phyloP scores from a whole-genome alignment of 2,797 vertebrate species.

The Pangasius sanitwongsei region DNA sequence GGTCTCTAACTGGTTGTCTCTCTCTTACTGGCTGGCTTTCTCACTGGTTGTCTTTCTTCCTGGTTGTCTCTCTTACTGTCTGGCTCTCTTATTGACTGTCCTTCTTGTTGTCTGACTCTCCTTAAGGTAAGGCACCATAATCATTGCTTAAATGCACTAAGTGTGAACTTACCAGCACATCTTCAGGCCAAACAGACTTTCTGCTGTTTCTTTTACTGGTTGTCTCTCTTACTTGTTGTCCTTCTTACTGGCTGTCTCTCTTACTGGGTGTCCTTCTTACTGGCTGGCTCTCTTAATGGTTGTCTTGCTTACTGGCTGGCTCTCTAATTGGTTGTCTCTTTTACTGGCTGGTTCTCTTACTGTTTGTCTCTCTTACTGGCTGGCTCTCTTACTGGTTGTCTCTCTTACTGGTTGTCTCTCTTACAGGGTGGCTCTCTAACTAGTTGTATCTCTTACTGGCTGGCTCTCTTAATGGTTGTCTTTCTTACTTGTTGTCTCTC shows the following conservation, averaged over 20 bases:
- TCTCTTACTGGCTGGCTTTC: not conserved
- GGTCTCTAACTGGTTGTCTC: not conserved
- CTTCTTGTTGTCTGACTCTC: not conserved
- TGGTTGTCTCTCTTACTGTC: no score
- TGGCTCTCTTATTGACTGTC: no score
- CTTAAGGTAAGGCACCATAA: not conserved
- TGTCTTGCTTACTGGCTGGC: not conserved
- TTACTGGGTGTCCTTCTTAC: not conserved
- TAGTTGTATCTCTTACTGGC: not conserved
- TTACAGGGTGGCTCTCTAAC: no score
- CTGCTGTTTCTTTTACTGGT: constrained; percentile 46
- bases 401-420: no score
- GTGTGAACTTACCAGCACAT: constrained; percentile 75
- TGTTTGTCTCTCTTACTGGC: not conserved
- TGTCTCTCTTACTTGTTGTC: not conserved
- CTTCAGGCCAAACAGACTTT: constrained; percentile 81
- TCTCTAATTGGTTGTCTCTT: not conserved
- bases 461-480: not conserved
- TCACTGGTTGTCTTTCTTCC: not conserved
- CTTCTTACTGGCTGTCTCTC: not conserved
- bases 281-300: not conserved
- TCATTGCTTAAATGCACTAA: not conserved
- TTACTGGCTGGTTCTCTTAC: not conserved
- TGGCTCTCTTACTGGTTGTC: not conserved
- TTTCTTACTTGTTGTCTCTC: not conserved